phyloP scores from a whole-genome alignment of 2,797 vertebrate genomes.

The Phataginus tetradactyla region DNA sequence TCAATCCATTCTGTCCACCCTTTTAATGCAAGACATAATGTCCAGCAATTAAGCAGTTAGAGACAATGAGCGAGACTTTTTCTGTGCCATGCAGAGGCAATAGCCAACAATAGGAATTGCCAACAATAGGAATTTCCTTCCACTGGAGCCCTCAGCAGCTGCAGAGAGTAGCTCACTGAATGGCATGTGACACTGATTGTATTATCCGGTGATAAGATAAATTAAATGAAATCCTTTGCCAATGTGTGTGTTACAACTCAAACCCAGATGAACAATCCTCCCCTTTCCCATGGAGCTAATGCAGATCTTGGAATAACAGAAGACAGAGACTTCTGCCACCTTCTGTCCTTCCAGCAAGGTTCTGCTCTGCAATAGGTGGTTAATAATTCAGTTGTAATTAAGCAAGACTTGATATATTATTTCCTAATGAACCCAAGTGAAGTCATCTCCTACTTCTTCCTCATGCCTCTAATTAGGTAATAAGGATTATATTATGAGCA shows the following conservation, averaged over 20 bases:
- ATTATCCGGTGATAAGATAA: slow-evolving; percentile 52
- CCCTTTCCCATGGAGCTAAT: slow-evolving; percentile 57
- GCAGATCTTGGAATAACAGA: slow-evolving; percentile 46
- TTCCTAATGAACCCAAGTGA: slow-evolving; percentile 78
- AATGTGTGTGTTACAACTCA: background rate
- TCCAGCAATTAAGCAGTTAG: slow-evolving; percentile 46
- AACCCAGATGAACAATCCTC: background rate
- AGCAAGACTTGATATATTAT: slow-evolving; percentile 74
- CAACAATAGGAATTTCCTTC: slow-evolving; percentile 26
- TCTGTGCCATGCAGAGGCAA: background rate
- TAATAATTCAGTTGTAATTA: slow-evolving; percentile 79
- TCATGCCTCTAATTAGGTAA: slow-evolving; percentile 72
- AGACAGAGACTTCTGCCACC: slow-evolving; percentile 13
- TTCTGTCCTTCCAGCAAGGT: slow-evolving; percentile 37
- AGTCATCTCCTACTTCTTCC: slow-evolving; percentile 70
- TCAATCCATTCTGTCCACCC: background rate
- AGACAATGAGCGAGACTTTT: slow-evolving; percentile 39
- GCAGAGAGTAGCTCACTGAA: background rate
- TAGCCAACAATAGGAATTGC: slow-evolving; percentile 30
- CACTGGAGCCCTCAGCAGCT: background rate
- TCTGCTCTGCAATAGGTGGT: slow-evolving; percentile 51
- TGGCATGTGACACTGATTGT: background rate
- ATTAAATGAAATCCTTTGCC: slow-evolving; percentile 59
- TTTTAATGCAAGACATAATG: slow-evolving; percentile 6
- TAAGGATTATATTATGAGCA: slow-evolving; percentile 76